Conservation (phyloP, 2,797 vertebrate species). For the Notolabrus celidotus region DNA sequence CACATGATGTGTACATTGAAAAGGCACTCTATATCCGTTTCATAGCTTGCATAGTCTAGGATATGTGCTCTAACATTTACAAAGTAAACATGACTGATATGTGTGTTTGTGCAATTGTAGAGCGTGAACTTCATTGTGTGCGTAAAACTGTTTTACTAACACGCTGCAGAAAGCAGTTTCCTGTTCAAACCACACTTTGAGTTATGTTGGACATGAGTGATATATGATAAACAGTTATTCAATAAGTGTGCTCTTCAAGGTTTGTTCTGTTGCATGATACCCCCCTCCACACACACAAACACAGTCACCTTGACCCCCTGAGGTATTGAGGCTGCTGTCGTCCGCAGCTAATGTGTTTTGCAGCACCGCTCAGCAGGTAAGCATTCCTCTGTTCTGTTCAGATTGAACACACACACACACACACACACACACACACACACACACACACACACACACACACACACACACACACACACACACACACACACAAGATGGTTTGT, state of each 20-base stretch:
- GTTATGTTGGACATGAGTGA: slow-evolving; percentile 27
- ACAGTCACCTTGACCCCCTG: slow-evolving; percentile 47
- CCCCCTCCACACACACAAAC: no score
- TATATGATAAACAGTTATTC: slow-evolving; percentile 31
- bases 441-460: slow-evolving; percentile 57
- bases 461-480: slow-evolving; percentile 52
- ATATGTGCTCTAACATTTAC: not conserved
- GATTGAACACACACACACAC: slow-evolving; percentile 56
- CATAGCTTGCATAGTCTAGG: not conserved
- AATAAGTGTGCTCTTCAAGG: slow-evolving; percentile 31
- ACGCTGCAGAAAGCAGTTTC: not conserved
- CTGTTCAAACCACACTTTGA: not conserved
- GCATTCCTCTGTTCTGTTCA: slow-evolving; percentile 69
- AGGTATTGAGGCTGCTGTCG: slow-evolving; percentile 43
- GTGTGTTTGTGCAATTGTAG: not conserved
- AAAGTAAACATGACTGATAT: slow-evolving; percentile 5
- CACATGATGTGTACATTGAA: not conserved
- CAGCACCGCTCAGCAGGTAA: slow-evolving; percentile 71
- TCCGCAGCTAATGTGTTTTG: slow-evolving; percentile 69
- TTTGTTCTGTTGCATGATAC: slow-evolving; percentile 21
- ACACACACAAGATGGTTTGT: slow-evolving; percentile 52
- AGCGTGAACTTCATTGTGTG: not conserved
- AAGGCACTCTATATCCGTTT: not conserved
- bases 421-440: slow-evolving; percentile 55
- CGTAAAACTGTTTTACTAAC: not conserved